Conservation (phyloP, 2,113 vertebrate genomes). For the Odobenus rosmarus region DNA sequence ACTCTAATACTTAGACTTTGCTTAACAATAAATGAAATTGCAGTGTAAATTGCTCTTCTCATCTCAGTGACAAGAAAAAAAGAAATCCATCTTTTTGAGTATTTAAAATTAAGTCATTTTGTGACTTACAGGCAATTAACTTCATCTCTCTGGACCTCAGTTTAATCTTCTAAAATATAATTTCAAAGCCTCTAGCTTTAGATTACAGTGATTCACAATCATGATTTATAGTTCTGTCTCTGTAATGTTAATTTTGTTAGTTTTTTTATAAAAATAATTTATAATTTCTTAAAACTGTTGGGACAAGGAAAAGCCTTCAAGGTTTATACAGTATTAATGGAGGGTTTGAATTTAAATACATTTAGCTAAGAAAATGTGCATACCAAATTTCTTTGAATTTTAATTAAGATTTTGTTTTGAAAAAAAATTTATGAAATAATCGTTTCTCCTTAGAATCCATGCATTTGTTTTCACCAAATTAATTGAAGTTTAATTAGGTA, state of each 20-base stretch:
- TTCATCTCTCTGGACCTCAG: not conserved
- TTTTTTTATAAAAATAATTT: conserved; percentile 35
- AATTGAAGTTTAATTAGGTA: not conserved
- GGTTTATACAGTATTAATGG: not conserved
- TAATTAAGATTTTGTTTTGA: not conserved
- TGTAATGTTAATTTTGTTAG: not conserved
- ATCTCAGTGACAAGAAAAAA: conserved; percentile 19
- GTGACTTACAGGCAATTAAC: not conserved
- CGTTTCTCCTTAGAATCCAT: not conserved
- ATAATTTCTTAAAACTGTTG: conserved; percentile 12
- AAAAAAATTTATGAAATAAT: not conserved
- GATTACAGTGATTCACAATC: not conserved
- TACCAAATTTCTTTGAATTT: conserved; percentile 33
- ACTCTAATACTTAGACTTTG: not conserved
- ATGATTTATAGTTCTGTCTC: not conserved
- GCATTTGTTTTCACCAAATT: conserved; percentile 24
- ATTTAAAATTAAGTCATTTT: conserved; percentile 20
- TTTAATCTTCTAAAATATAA: conserved; percentile 46
- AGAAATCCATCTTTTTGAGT: not conserved
- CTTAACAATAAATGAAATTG: conserved; percentile 52
- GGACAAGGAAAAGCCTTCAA: not conserved
- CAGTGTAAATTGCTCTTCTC: not conserved
- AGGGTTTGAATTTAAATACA: not conserved
- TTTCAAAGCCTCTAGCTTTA: not conserved
- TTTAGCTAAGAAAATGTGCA: conserved; percentile 48